Percentiles rank a stretch among this genome's conserved stretches.
phyloP scores from a whole-genome alignment of 1,140 invertebrate species.

The Steinernema khuongi region DNA sequence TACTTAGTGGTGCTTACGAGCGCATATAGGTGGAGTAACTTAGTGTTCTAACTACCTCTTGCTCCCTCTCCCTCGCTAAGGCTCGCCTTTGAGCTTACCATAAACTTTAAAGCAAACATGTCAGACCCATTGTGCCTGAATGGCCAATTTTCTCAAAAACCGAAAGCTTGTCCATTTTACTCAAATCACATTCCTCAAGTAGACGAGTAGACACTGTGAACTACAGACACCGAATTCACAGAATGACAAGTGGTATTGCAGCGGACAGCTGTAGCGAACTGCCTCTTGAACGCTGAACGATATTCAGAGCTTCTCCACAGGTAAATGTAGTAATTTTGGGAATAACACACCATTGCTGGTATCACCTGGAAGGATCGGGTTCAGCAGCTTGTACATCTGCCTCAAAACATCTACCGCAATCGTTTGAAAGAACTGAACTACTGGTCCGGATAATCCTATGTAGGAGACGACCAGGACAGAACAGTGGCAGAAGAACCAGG shows the following conservation, averaged over 20 bases:
- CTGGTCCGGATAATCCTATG: neutral
- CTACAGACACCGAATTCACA: neutral
- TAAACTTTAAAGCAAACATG: too few relatives aligned
- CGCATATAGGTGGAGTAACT: too few relatives aligned
- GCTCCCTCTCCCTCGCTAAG: too few relatives aligned
- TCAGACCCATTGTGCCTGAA: too few relatives aligned
- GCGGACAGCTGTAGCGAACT: neutral
- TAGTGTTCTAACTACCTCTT: too few relatives aligned
- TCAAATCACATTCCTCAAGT: too few relatives aligned
- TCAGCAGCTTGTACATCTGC: neutral
- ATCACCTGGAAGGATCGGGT: neutral
- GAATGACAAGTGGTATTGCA: neutral
- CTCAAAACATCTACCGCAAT: neutral
- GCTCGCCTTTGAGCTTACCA: too few relatives aligned
- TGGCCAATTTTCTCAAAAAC: too few relatives aligned
- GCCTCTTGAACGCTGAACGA: neutral
- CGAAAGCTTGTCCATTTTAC: too few relatives aligned
- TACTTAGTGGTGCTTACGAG: too few relatives aligned
- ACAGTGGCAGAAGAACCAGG: slow-evolving; percentile 10
- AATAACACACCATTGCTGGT: neutral
- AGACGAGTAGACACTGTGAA: neutral
- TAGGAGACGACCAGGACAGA: neutral
- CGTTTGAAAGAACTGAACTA: neutral
- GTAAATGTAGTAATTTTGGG: slow-evolving; percentile 1
- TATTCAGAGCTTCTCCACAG: slow-evolving; percentile 3